phyloP scores from a whole-genome alignment of 1,140 invertebrate genomes.

The Archivesica marissinica region DNA sequence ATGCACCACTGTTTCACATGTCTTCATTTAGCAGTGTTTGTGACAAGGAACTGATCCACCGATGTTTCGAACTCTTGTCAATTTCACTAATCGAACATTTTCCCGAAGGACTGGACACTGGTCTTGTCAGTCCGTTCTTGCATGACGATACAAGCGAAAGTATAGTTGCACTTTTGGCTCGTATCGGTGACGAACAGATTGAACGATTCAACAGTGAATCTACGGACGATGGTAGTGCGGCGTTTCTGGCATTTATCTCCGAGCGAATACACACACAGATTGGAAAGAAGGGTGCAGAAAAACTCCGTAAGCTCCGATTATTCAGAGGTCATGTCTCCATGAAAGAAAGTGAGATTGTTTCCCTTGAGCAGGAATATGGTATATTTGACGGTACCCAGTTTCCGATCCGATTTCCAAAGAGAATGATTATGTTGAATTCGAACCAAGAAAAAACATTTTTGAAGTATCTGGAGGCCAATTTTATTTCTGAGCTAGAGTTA shows the following conservation, averaged over 20 bases:
- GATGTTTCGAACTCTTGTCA: not conserved
- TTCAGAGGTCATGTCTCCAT: not conserved
- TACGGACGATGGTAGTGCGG: not conserved
- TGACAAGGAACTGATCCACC: not conserved
- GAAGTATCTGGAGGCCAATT: not conserved
- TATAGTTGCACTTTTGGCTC: not conserved
- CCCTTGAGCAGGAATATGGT: not conserved
- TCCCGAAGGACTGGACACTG: not conserved
- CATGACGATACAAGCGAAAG: not conserved
- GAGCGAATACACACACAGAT: constrained; percentile 9
- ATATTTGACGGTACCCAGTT: not conserved
- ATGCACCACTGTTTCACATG: not conserved
- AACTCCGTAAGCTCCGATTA: not conserved
- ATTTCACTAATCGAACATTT: not conserved
- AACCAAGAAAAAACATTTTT: not conserved
- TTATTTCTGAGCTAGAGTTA: not conserved
- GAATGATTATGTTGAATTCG: not conserved
- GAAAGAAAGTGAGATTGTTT: not conserved
- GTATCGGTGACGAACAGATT: not conserved
- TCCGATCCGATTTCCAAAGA: not conserved
- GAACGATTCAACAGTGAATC: not conserved
- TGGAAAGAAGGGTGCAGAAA: not conserved
- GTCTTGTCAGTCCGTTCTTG: not conserved
- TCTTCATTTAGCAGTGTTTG: not conserved
- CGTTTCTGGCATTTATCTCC: not conserved